These are phyloP conservation scores for Apeltes quadracus DNA, from an alignment of 2,113 vertebrate species.

Conservation along the genomic window DNA sequence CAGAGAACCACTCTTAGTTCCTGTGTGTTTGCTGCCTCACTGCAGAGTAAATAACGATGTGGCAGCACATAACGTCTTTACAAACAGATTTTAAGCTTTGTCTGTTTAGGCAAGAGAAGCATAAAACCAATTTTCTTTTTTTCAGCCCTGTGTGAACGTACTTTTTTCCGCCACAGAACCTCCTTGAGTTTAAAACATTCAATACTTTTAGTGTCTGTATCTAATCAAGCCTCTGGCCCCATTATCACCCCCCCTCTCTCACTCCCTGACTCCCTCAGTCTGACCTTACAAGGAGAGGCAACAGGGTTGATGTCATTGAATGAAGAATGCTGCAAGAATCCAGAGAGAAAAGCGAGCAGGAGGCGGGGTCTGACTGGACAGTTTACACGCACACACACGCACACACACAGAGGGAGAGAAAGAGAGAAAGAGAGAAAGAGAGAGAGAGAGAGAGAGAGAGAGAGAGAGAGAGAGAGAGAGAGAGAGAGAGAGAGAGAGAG, in stretches of 20 bases:
- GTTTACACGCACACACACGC: conserved; percentile 43
- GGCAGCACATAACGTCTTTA: conserved; percentile 32
- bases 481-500: conserved; percentile 19
- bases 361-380: conserved; percentile 60
- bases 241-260: conserved; percentile 75
- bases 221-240: conserved; percentile 76
- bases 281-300: conserved; percentile 87
- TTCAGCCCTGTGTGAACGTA: conserved; percentile 8
- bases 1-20: background rate
- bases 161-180: conserved; percentile 30
- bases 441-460: conserved; percentile 19
- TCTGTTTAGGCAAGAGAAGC: conserved; percentile 30
- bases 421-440: conserved; percentile 49
- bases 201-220: conserved; percentile 71
- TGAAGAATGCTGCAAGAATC: conserved; percentile 83
- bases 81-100: conserved; percentile 28
- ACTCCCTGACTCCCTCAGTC: conserved; percentile 73
- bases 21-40: conserved; percentile 7
- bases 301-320: conserved; percentile 83
- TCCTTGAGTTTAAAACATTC: conserved; percentile 46
- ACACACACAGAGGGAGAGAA: conserved; percentile 7
- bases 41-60: conserved; percentile 37
- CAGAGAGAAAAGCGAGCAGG: conserved; percentile 62
- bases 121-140: background rate
- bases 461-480: conserved; percentile 18